Evolutionary conservation across 2,888 invertebrate species (phyloP), one percentile per base, ranked within the genome.

Genomic region (Hypsopygia costalis): DNA sequence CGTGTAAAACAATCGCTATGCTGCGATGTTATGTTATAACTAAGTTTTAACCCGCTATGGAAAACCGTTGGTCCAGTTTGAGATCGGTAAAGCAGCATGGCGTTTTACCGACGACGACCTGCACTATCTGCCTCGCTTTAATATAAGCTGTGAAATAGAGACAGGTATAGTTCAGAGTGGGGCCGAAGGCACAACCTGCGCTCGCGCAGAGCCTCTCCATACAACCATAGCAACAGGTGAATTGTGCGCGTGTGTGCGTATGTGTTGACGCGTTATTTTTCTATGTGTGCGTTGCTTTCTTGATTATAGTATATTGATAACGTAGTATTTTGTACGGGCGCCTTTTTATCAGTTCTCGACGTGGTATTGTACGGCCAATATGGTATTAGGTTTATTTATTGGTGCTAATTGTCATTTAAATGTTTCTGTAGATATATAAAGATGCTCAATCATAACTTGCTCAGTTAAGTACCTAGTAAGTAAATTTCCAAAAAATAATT

Each of bases 41-140:
- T 88, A 88, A 87, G 82, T 25, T 79, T 79, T 70, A 71, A 71
- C 71, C 72, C 74, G 78, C 78, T 80, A 77, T 77, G 75, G 79
- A 82, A 83, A 85, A 89, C 89, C 89, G 89, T 89, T 89, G 89
- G 82, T 86, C 86, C 81, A 82, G 77, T 81, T 81, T 65, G 59
- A 60, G 47, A 81, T 85, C 83, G 86, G 71, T 78, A 79, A 67
- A 78, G 66, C 82, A 79, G 82, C 58, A 53, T 47, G 55, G 83
- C 72, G 76, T 66, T 79, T 86, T 82, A 78, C 77, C 86, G 81
- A 82, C 79, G 55, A 1, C 52, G 52, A 50, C 58, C 54, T 55
- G 48, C 51, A 51, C 47, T 48, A 46, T 46, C 55, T 47, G 44
- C 75, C 82, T 59, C 79, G 47, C 47, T 80, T 69, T 46, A 38